Evolutionary conservation across 2,888 invertebrate genomes (phyloP), one percentile per base, ranked within the genome.

Genomic region (Agrochola lota): DNA sequence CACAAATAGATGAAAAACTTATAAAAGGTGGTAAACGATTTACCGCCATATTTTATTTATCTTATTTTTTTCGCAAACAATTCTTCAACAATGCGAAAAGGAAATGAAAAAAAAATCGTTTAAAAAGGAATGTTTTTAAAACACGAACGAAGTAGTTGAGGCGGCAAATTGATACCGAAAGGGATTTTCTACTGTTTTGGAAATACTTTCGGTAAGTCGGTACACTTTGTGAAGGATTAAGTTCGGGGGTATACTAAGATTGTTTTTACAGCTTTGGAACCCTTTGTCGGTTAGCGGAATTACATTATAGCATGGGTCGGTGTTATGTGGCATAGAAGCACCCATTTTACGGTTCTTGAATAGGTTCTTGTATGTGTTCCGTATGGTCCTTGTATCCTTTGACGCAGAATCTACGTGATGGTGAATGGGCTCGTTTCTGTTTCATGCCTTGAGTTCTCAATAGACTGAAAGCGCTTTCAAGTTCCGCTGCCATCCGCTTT

Each of bases 191-290:
- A 93, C 96, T 96, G 96, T 96, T 96, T 96, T 96, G 94, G 91
- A 96, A 96, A 96, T 96, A 95, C 85, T 90, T 92, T 94, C 93
- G 95, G 95, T 91, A 74, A 86, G 91, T 92, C 94, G 95, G 95
- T 91, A 68, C 90, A 91, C 95, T 95, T 95, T 95, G 94, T 92
- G 93, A 90, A 91, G 96, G 96, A 96, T 96, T 96, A 95, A 89
- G 91, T 93, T 93, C 91, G 91, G 92, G 90, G 90, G 90, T 90
- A 88, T 89, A 88, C 93, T 88, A 82, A 92, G 94, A 95, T 95
- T 96, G 96, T 96, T 96, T 96, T 96, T 96, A 96, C 96, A 96
- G 95, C 96, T 95, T 95, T 93, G 62, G 87, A 94, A 94, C 94
- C 95, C 95, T 96, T 96, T 96, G 96, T 96, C 95, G 95, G 93